Percentiles rank a stretch among this genome's conserved stretches.
phyloP scores from a whole-genome alignment of 2,797 vertebrate genomes.

The Pelodytes ibericus region DNA sequence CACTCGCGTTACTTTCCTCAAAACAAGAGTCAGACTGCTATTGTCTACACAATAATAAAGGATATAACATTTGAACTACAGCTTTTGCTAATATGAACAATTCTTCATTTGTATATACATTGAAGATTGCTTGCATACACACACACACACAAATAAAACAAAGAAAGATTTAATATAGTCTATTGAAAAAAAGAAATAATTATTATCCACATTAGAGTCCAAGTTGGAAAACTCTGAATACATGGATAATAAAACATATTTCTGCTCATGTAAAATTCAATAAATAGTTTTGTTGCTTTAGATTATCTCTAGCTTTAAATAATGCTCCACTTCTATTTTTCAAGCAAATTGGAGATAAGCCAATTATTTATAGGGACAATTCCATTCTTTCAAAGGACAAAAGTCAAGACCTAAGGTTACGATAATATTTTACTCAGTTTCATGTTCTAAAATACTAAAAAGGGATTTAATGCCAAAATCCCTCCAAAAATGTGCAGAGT shows the following conservation, averaged over 20 bases:
- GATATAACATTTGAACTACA: slow-evolving; percentile 49
- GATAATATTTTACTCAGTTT: slow-evolving; percentile 41
- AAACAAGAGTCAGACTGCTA: slow-evolving; percentile 64
- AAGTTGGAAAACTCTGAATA: background rate
- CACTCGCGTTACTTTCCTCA: slow-evolving; percentile 64
- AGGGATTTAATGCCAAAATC: slow-evolving; percentile 40
- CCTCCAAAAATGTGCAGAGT: slow-evolving; percentile 25
- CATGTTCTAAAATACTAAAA: slow-evolving; percentile 31
- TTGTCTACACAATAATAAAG: slow-evolving; percentile 19
- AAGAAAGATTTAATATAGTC: background rate
- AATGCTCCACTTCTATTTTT: background rate
- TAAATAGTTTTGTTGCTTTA: slow-evolving; percentile 9
- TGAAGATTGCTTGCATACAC: background rate
- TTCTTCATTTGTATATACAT: background rate
- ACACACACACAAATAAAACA: background rate
- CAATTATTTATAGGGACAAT: slow-evolving; percentile 47
- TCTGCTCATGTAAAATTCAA: slow-evolving; percentile 20
- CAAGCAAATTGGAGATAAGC: background rate
- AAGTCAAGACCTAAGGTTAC: slow-evolving; percentile 50
- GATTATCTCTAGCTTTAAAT: background rate
- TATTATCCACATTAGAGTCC: background rate
- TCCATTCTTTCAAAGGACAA: slow-evolving; percentile 49
- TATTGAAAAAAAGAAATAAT: background rate
- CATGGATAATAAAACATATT: slow-evolving; percentile 11
- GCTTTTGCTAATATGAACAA: slow-evolving; percentile 33